These are phyloP conservation scores for Halcyon smyrnensis DNA, from an alignment of 2,797 vertebrate genomes.

Conservation along the genomic window DNA sequence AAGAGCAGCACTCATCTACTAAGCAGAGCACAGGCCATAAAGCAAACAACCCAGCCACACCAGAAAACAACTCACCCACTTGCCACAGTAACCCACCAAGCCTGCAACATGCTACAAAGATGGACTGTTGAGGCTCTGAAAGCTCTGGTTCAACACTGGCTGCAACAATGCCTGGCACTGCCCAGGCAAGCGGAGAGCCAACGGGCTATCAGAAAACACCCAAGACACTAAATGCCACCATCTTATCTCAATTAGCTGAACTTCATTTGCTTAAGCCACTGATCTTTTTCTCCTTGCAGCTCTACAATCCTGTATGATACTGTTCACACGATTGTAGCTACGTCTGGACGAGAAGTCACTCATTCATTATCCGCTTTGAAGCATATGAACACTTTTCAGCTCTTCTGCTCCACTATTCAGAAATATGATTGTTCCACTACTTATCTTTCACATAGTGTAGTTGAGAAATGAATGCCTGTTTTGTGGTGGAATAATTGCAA, in stretches of 20 bases:
- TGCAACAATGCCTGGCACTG: background rate
- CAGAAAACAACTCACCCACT: background rate
- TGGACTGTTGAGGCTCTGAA: background rate
- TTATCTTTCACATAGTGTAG: background rate
- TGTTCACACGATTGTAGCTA: background rate
- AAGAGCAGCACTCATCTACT: background rate
- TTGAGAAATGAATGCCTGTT: background rate
- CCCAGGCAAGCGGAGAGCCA: background rate
- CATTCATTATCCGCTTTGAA: background rate
- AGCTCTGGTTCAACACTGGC: background rate
- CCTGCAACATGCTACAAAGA: background rate
- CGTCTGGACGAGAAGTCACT: background rate
- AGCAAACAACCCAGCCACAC: background rate
- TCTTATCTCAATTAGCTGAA: background rate
- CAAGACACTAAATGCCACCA: background rate
- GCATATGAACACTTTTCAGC: background rate
- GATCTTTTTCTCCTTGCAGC: background rate
- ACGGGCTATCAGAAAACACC: background rate
- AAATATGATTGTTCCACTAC: background rate
- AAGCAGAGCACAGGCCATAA: background rate
- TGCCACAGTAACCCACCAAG: rapidly evolving
- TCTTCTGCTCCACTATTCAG: background rate
- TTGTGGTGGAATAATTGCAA: background rate
- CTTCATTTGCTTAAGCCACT: background rate
- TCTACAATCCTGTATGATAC: background rate